Conservation (phyloP, 2,888 invertebrate genomes). For the Cerceris ruficornis region DNA sequence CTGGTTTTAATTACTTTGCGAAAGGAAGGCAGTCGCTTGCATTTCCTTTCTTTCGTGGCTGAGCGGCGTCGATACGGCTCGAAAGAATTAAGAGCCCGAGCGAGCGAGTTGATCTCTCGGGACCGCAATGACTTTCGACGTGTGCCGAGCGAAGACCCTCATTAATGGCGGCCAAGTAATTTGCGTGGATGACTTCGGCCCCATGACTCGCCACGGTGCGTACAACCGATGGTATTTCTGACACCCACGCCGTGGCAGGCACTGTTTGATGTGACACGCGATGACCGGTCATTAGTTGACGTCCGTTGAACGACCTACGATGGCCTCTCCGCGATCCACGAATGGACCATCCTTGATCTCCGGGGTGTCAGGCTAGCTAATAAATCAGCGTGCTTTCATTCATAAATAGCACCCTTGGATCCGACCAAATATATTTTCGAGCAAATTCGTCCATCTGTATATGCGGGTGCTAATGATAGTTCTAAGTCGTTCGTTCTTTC, state of each 20-base stretch:
- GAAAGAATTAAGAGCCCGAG: conserved; percentile 63
- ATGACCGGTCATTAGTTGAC: conserved; percentile 72
- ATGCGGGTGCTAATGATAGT: too few species aligned
- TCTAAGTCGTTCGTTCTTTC: too few species aligned
- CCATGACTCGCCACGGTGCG: conserved; percentile 34
- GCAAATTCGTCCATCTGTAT: too few species aligned
- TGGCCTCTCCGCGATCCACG: conserved; percentile 21
- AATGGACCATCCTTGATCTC: conserved; percentile 6
- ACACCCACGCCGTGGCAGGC: conserved; percentile 63
- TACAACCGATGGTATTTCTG: conserved; percentile 55
- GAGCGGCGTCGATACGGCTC: conserved; percentile 60
- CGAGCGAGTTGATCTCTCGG: conserved; percentile 59
- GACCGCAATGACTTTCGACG: conserved; percentile 68
- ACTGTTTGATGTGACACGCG: conserved; percentile 65
- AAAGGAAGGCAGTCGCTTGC: conserved; percentile 53
- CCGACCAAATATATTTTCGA: too few species aligned
- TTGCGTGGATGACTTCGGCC: conserved; percentile 74
- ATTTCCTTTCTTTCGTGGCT: conserved; percentile 62
- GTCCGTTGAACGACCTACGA: conserved; percentile 38
- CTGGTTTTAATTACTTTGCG: conserved; percentile 66
- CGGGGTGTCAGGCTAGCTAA: not conserved
- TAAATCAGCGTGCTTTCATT: conserved; percentile 15
- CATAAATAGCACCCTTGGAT: not conserved
- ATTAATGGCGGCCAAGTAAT: conserved; percentile 74
- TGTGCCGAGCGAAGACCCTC: conserved; percentile 68